Evolutionary conservation across 2,888 invertebrate genomes (phyloP), one percentile per base, ranked within the genome.

Genomic region (Atherix ibis): DNA sequence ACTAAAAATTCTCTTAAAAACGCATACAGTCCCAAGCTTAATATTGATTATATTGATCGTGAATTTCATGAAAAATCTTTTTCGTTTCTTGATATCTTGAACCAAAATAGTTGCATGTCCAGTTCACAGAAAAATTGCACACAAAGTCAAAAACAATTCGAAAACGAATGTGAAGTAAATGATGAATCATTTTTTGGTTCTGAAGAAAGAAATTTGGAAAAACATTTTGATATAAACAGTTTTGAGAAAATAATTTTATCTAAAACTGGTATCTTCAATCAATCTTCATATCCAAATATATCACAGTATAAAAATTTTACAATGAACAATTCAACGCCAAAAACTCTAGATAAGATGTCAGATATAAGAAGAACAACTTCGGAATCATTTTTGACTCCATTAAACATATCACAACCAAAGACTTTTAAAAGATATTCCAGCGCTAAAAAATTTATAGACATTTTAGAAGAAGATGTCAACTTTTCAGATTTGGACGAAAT

Each of bases 401-500:
- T 31, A 27, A 28, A 17, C 22, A 14, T n/a, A 8, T 22, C 30
- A 10, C n/a, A 16, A 14, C 25, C 18, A 4, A 36, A 31, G 28
- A 13, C 35, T 13, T 28, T 36, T 14, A 54, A 49, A 36, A 46
- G 46, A 6, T 49, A 41, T 27, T 42, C 43, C 9, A 46, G 39
- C 18, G 31, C 31, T 15, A 38, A 28, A 9, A 44, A 49, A 43
- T 39, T 46, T 36, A 25, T 40, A 32, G 34, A 42, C 32, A 35
- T 46, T 28, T 29, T 46, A 46, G 26, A 51, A 47, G 36, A 48
- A 9, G 41, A 40, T 3, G 35, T 29, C 5, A 36, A 38, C 31
- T 38, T 40, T 22, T 37, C 43, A 2, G 48, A 49, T 5, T 38
- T 48, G 2, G 54, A 54, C 44, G 56, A 56, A 29, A 53, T 59